Percentiles rank a stretch among this genome's conserved stretches.
Conservation (phyloP, 2,113 vertebrate genomes). For the Ictalurus punctatus region DNA sequence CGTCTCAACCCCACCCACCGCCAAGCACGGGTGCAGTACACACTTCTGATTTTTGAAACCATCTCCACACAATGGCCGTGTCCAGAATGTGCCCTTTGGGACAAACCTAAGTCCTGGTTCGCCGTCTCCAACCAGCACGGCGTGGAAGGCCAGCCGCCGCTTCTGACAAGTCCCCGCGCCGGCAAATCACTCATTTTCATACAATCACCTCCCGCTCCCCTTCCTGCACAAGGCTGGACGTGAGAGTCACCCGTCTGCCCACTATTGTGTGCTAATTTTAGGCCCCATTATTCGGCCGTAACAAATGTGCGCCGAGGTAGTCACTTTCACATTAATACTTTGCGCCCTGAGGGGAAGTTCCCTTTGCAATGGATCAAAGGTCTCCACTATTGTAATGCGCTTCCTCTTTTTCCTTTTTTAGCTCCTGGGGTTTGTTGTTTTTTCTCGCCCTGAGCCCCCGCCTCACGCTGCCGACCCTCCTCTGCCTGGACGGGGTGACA, state of each 20-base stretch:
- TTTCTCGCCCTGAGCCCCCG: conserved; percentile 67
- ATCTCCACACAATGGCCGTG: conserved; percentile 45
- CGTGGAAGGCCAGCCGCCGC: conserved; percentile 58
- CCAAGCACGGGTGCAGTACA: background rate
- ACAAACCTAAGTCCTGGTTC: conserved; percentile 34
- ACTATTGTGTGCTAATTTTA: conserved; percentile 97
- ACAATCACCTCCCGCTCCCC: conserved; percentile 76
- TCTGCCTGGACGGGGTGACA: conserved; percentile 58
- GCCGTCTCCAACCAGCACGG: conserved; percentile 50
- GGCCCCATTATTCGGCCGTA: conserved; percentile 78
- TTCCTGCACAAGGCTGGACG: conserved; percentile 75
- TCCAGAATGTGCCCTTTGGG: conserved; percentile 49
- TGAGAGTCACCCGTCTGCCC: conserved; percentile 74
- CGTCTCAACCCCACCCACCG: conserved; percentile 27
- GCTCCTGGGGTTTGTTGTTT: conserved; percentile 67
- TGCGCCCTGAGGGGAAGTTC: conserved; percentile 74
- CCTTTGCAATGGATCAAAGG: conserved; percentile 85
- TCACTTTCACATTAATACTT: conserved; percentile 83
- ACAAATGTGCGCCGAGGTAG: conserved; percentile 77
- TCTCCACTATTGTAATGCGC: conserved; percentile 89
- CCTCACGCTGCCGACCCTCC: conserved; percentile 18
- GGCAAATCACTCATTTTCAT: conserved; percentile 78
- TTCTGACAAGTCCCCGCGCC: conserved; percentile 59
- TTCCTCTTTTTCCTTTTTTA: conserved; percentile 87
- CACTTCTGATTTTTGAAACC: conserved; percentile 25